Base-by-base conservation (phyloP, 2,888 invertebrate genomes). In the Agrotis ipsilon region DNA sequence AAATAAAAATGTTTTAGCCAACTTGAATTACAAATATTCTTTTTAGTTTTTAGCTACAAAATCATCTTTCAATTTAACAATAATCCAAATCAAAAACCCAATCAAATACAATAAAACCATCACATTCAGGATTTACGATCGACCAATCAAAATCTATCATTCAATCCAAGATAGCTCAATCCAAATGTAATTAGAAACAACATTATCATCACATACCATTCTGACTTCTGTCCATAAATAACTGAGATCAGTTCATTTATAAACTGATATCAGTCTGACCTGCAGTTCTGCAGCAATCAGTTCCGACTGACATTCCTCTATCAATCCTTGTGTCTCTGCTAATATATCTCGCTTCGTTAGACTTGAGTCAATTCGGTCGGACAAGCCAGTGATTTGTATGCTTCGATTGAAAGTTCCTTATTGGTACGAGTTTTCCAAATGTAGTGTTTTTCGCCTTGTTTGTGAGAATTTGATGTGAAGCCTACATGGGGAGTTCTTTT, bases 291-390 rank as follows among this genome's bases (percentile, higher is more conserved):
- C 74, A 45, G 80, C 82, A 77, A 87, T 86, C 86, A 78, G 81
- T 79, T 66, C 72, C 48, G 81, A 64, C 75, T 71, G 75, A 68
- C 78, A 74, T 68, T 66, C 68, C 66, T 73, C 84, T 81, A 90
- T 91, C 89, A 89, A 90, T 90, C 88, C 81, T 68, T 55, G 68
- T 73, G 80, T 77, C 83, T 71, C 80, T 69, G 80, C 71, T 71
- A 83, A 90, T 90, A 86, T 71, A 85, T 87, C 85, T 86, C 78
- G 71, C 80, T 86, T 87, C 85, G 86, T 86, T 85, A 86, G 67
- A 68, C 39, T 39, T 39, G 16, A 62, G 51, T 54, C 61, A 78
- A 68, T 71, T 39, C 39, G 39, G 39, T 39, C 39, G 39, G 39
- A 39, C 67, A 62, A 48, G 48, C 73, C 48, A 52, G 72, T 70